phyloP scores from a whole-genome alignment of 2,888 invertebrate genomes.

The Lasioglossum marginatum region DNA sequence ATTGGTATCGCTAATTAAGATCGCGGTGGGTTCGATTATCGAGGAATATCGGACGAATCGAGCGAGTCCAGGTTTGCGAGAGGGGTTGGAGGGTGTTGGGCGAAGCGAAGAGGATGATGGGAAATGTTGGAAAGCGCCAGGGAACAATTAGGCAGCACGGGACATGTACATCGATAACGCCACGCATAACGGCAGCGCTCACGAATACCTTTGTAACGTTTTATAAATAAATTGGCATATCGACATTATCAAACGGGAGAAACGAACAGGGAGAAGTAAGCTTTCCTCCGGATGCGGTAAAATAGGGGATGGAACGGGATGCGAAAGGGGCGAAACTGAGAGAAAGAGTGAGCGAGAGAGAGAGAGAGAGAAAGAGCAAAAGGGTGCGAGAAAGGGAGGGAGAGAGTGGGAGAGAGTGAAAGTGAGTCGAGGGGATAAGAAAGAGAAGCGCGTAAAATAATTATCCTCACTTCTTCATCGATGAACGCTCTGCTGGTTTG shows the following conservation, averaged over 20 bases:
- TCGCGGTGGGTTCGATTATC: neutral
- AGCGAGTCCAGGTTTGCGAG: neutral
- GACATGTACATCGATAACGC: conserved; percentile 58
- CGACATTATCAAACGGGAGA: conserved; percentile 72
- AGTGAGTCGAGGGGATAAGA: conserved; percentile 42
- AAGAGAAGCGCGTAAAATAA: conserved; percentile 75
- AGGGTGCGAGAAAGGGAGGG: conserved; percentile 10
- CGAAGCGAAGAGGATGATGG: neutral
- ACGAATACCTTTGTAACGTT: conserved; percentile 76
- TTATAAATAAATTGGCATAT: conserved; percentile 82
- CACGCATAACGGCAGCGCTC: conserved; percentile 70
- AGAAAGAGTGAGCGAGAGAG: neutral
- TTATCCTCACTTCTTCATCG: conserved; percentile 80
- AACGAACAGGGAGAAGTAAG: conserved; percentile 8
- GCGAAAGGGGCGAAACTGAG: neutral
- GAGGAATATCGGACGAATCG: conserved; percentile 11
- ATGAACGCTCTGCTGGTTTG: conserved; percentile 83
- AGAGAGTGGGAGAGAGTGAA: conserved; percentile 2
- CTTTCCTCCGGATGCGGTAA: conserved; percentile 18
- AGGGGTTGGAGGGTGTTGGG: conserved; percentile 23
- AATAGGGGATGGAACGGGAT: neutral
- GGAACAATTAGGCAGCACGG: neutral
- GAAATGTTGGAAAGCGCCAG: neutral
- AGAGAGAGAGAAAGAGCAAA: conserved; percentile 20
- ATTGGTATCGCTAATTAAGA: conserved; percentile 24